These are phyloP conservation scores for Lepidocyrtinus sp. DNA, from an alignment of 2,888 invertebrate genomes.

Conservation along the genomic window DNA sequence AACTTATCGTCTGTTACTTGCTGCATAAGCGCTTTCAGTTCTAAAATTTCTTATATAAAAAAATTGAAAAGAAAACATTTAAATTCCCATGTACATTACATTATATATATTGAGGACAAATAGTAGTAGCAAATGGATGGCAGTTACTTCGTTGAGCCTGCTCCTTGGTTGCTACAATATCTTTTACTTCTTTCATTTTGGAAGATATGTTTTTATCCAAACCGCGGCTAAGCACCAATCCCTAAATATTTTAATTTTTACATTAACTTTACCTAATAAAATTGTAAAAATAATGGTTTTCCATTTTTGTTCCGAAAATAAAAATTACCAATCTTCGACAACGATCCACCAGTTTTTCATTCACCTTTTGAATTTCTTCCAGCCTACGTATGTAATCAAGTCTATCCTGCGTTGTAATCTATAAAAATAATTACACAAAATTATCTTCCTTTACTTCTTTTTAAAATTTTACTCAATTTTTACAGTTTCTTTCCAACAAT, in stretches of 20 bases:
- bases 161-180: conserved; percentile 46
- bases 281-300: neutral
- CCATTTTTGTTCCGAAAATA: neutral
- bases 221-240: conserved; percentile 38
- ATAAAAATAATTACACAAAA: neutral
- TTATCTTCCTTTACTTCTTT: no score
- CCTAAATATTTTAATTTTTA: conserved; percentile 23
- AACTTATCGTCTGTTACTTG: conserved; percentile 43
- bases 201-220: conserved; percentile 50
- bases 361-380: conserved; percentile 52
- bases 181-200: conserved; percentile 53
- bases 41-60: conserved; percentile 40
- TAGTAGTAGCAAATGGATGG: no score
- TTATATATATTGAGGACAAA: neutral
- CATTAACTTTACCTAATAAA: neutral
- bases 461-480: no score
- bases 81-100: neutral
- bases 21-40: conserved; percentile 39
- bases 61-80: conserved; percentile 4
- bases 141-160: conserved; percentile 47
- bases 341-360: conserved; percentile 46
- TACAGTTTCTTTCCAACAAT: neutral
- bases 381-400: conserved; percentile 43
- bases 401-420: conserved; percentile 29
- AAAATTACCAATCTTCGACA: conserved; percentile 39